Base-by-base conservation (phyloP, 1,140 invertebrate genomes). In the Neuroterus valhalla region DNA sequence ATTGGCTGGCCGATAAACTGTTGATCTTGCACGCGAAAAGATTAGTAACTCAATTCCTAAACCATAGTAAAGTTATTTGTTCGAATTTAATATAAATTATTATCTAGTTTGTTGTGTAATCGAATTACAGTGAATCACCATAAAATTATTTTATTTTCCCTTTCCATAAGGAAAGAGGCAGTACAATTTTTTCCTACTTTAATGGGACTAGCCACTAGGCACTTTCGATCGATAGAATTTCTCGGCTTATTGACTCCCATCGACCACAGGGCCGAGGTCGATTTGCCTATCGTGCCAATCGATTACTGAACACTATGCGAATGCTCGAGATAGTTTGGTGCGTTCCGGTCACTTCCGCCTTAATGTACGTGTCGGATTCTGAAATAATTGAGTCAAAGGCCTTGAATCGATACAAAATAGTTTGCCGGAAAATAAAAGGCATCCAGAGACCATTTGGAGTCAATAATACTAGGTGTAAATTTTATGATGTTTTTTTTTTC, bases 321-420 rank as follows among this genome's bases (percentile, higher is more conserved):
- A 52, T 52, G 19, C 50, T 19, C 11, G 50, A 6, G 23, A 52
- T 52, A 52, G 50, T 26, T 52, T 52, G 10, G 50, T 11, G n/a
- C 50, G 21, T 19, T 52, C 23, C 21, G 11, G 17, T 52, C 23
- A 52, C 17, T 52, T 52, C 17, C 50, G 50, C 19, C 19, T 52
- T 21, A 52, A 52, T 52, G 50, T 23, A 21, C 17, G 17, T 21
- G 6, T 4, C 10, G 17, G 23, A 52, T 52, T 52, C 50, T 8
- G 3, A 52, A 52, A 52, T 52, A 52, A 52, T 52, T 26, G 50
- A 52, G 50, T 23, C 14, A 11, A 52, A 52, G 23, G 14, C 50
- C 50, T 52, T 52, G 21, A 8, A 26, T 52, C 50, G 19, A 52
- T 52, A 52, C 11, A 21, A 52, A 52, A 19, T 50, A 50, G 17